Conservation (phyloP, 2,113 vertebrate genomes). For the Excalfactoria chinensis region DNA sequence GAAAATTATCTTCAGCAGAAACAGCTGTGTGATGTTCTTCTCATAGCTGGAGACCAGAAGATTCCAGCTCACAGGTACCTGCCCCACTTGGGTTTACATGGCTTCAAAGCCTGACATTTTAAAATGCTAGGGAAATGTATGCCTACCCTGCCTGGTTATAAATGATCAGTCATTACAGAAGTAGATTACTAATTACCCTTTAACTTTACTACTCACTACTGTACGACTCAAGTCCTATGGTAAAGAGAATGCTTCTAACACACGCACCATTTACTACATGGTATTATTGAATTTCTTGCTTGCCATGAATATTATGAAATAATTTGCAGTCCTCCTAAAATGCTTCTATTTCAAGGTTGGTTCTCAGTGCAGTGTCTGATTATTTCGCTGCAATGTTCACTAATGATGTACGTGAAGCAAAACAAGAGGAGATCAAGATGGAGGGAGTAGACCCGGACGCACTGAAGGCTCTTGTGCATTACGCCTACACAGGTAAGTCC, state of each 20-base stretch:
- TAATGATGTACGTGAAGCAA: constrained; percentile 92
- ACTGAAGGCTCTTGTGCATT: constrained; percentile 91
- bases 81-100: neutral
- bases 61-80: constrained; percentile 94
- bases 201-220: neutral
- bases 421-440: constrained; percentile 97
- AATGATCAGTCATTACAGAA: neutral
- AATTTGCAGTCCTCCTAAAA: neutral
- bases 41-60: constrained; percentile 91
- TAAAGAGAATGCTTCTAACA: neutral
- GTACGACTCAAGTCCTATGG: neutral
- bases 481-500: constrained; percentile 93
- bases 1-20: constrained; percentile 95
- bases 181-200: neutral
- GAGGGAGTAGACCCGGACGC: constrained; percentile 95
- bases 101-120: neutral
- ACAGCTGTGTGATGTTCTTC: constrained; percentile 94
- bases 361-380: constrained; percentile 94
- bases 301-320: neutral
- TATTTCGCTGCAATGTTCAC: constrained; percentile 99
- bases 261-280: neutral
- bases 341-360: constrained; percentile 81
- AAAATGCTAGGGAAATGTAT: neutral
- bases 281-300: neutral
- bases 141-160: neutral